Evolutionary conservation across 1,140 invertebrate genomes (phyloP).

Genomic region (Bombus balteatus): DNA sequence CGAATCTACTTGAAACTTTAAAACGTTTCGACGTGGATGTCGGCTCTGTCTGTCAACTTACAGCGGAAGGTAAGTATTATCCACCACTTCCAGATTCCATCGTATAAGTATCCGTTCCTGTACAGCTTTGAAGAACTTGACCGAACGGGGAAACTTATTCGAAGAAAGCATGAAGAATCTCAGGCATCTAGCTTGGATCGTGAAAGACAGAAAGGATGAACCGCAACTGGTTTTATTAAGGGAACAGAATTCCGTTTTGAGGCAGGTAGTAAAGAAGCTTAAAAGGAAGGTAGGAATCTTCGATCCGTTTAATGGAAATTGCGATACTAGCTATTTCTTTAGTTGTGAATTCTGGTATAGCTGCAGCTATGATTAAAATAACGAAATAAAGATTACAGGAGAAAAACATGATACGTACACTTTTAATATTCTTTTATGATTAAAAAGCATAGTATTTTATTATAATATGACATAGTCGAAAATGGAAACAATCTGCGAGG

Average conservation of each 20-base stretch:
- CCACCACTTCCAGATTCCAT: not conserved
- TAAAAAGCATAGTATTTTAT: not conserved
- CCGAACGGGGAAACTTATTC: conserved; percentile 56
- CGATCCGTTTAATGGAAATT: not conserved
- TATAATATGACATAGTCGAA: too few species aligned
- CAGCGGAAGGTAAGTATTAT: conserved; percentile 65
- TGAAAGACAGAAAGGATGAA: conserved; percentile 53
- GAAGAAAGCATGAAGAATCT: conserved; percentile 68
- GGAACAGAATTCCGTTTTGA: conserved; percentile 69
- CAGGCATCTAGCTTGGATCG: conserved; percentile 67
- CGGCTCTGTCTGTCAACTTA: conserved; percentile 62
- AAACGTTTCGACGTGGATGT: conserved; percentile 66
- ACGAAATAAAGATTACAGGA: not conserved
- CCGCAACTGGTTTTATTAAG: conserved; percentile 58
- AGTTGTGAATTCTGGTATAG: not conserved
- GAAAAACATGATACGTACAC: not conserved
- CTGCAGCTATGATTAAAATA: not conserved
- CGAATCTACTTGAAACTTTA: conserved; percentile 70
- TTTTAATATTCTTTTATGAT: not conserved
- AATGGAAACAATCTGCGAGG: too few species aligned
- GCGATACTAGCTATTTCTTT: not conserved
- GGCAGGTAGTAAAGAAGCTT: conserved; percentile 69
- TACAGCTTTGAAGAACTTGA: conserved; percentile 70
- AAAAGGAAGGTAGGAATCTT: conserved; percentile 69
- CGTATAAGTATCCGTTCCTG: not conserved